Base-by-base conservation (phyloP, 2,797 vertebrate genomes). In the Halcyon chelicuti region DNA sequence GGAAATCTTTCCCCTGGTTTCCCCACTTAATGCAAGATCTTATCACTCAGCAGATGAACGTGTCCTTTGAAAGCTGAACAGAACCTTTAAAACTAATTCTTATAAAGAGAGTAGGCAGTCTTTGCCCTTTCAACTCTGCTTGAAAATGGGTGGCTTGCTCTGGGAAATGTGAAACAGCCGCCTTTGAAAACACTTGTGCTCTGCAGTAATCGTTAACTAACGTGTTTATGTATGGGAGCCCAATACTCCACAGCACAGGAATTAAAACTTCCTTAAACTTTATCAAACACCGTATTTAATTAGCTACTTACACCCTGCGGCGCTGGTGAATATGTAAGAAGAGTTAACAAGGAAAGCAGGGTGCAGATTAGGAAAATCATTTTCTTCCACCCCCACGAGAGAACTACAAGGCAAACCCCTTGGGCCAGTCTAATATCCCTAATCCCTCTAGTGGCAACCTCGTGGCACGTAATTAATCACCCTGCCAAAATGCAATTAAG, bases 201-300 rank as follows among this genome's bases (percentile, higher is more conserved):
- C 86, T 49, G 61, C 82, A 93, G 89, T 93, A 96, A 96, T 96
- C 1, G 54, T 97, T 96, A 96, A 96, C 93, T 42, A 95, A 61
- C 26, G 4, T 49, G 35, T 66, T 91, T 73, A 51, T 60, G 79
- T 52, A 37, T 9, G 47, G 75, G 63, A 86, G 78, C 88, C 61
- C 47, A 52, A 61, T 20, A 46, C 79, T 86, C 79, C 87, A 19
- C 76, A 44, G 61, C 68, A 86, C 65, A 79, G 79, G 93, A 95
- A 83, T 89, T 63, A 91, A 93, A 87, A 86, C 82, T 86, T 86
- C 87, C 92, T 88, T 49, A 63, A 75, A 22, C 72, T 85, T 90
- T 80, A 81, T 91, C 93, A 86, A 94, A 88, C n/a, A 31, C 54
- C 31, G 0, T 25, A 39, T 88, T 92, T 86, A 90, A 86, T 94